A percentile compares a stretch with the other conserved stretches of the same genome.
phyloP scores from a whole-genome alignment of 1,140 invertebrate species.

The Trichonephila clavipes region DNA sequence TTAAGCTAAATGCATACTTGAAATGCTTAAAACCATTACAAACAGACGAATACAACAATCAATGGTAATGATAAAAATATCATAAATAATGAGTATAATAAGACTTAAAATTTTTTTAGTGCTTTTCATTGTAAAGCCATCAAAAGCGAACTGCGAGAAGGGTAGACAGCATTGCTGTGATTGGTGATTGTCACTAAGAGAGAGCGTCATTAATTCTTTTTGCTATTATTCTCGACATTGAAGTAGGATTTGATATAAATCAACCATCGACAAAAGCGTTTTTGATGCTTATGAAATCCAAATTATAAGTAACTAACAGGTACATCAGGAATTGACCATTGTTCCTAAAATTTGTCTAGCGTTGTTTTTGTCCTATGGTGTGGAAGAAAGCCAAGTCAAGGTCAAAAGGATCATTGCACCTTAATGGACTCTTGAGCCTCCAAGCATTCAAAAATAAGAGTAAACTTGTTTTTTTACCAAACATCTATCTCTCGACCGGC shows the following conservation, averaged over 20 bases:
- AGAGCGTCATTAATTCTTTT: too few relatives aligned
- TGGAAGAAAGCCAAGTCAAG: constrained; percentile 28
- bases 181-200: too few relatives aligned
- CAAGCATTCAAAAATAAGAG: constrained; percentile 54
- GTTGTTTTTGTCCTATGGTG: neutral
- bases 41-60: too few relatives aligned
- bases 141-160: too few relatives aligned
- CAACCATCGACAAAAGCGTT: neutral
- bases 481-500: constrained; percentile 21
- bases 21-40: too few relatives aligned
- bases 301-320: neutral
- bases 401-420: constrained; percentile 55
- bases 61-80: too few relatives aligned
- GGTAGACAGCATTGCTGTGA: too few relatives aligned
- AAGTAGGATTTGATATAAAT: neutral
- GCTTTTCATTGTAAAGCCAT: too few relatives aligned
- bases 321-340: neutral
- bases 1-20: too few relatives aligned
- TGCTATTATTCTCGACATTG: too few relatives aligned
- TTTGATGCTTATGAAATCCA: neutral
- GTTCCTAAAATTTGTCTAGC: neutral
- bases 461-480: constrained; percentile 40
- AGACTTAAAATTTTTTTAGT: too few relatives aligned
- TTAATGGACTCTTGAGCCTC: constrained; percentile 38
- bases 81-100: too few relatives aligned